phyloP scores from a whole-genome alignment of 2,113 vertebrate species.

The Leptodactylus fuscus region DNA sequence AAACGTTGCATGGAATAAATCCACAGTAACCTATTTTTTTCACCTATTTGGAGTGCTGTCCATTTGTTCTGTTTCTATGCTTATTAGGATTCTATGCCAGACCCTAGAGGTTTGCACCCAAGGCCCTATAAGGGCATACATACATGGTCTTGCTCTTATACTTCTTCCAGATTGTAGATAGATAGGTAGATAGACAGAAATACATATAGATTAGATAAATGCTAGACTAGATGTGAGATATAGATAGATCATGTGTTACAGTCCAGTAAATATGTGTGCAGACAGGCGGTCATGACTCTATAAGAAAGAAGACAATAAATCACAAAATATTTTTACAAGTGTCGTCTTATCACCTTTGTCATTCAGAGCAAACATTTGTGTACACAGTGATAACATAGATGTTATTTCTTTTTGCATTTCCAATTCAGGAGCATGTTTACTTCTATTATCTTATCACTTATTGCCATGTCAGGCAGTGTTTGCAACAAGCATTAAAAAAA shows the following conservation, averaged over 20 bases:
- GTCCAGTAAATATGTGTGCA: too few relatives aligned
- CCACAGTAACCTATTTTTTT: too few relatives aligned
- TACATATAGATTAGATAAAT: neutral
- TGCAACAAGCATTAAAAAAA: slow-evolving; percentile 11
- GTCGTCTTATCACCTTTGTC: neutral
- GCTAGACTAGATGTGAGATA: too few relatives aligned
- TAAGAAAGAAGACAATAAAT: neutral
- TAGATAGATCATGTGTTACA: neutral
- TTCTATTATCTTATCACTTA: slow-evolving; percentile 10
- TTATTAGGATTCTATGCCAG: too few relatives aligned
- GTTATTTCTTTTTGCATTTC: slow-evolving; percentile 15
- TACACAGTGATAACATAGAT: neutral
- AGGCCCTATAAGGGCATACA: too few relatives aligned
- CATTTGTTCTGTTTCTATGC: too few relatives aligned
- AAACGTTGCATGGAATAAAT: too few relatives aligned
- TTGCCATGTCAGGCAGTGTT: slow-evolving; percentile 28
- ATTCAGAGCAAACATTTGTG: neutral
- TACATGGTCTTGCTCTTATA: too few relatives aligned
- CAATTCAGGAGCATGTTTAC: neutral
- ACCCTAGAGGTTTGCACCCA: too few relatives aligned
- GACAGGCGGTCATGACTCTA: too few relatives aligned
- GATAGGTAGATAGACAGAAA: neutral
- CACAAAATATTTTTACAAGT: neutral
- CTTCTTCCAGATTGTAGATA: too few relatives aligned
- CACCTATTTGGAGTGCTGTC: too few relatives aligned